A percentile compares a stretch with the other conserved stretches of the same genome.
phyloP scores from a whole-genome alignment of 2,113 vertebrate genomes.

The Seriola dumerili region DNA sequence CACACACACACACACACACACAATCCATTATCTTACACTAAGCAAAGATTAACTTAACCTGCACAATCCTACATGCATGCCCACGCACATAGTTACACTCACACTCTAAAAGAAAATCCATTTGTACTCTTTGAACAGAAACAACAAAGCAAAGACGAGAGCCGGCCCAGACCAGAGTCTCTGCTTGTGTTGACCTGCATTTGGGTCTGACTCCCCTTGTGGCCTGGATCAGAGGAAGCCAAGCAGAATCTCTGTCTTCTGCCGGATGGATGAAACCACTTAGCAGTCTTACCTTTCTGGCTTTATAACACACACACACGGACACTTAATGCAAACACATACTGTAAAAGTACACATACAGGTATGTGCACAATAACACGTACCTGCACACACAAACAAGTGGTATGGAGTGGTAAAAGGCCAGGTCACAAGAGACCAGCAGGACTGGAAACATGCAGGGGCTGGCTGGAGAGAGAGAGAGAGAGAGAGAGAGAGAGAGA shows the following conservation, averaged over 20 bases:
- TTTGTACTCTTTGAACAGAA: slow-evolving; percentile 56
- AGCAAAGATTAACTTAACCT: slow-evolving; percentile 25
- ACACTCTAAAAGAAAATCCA: slow-evolving; percentile 47
- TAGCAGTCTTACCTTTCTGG: slow-evolving; percentile 48
- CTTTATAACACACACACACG: slow-evolving; percentile 50
- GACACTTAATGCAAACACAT: slow-evolving; percentile 32
- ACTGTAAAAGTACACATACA: slow-evolving; percentile 38
- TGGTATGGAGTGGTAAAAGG: slow-evolving; percentile 48
- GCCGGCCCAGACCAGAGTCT: slow-evolving; percentile 17
- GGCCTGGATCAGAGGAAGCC: slow-evolving; percentile 62
- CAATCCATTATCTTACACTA: slow-evolving; percentile 27
- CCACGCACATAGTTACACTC: slow-evolving; percentile 8
- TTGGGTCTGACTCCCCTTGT: slow-evolving; percentile 55
- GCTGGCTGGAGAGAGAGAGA: slow-evolving; percentile 39
- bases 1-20: slow-evolving; percentile 20
- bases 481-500: slow-evolving; percentile 34
- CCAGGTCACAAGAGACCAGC: slow-evolving; percentile 54
- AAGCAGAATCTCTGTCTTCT: slow-evolving; percentile 67
- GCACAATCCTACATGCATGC: slow-evolving; percentile 9
- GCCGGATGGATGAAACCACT: slow-evolving; percentile 71
- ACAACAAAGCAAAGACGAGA: slow-evolving; percentile 53
- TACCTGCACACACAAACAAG: slow-evolving; percentile 48
- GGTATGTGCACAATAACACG: slow-evolving; percentile 39
- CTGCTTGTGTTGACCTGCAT: slow-evolving; percentile 23
- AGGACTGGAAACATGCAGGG: slow-evolving; percentile 49